A percentile compares a stretch with the other conserved stretches of the same genome.
These are phyloP conservation scores for Halictus rubicundus DNA, from an alignment of 1,140 invertebrate species.

Conservation along the genomic window DNA sequence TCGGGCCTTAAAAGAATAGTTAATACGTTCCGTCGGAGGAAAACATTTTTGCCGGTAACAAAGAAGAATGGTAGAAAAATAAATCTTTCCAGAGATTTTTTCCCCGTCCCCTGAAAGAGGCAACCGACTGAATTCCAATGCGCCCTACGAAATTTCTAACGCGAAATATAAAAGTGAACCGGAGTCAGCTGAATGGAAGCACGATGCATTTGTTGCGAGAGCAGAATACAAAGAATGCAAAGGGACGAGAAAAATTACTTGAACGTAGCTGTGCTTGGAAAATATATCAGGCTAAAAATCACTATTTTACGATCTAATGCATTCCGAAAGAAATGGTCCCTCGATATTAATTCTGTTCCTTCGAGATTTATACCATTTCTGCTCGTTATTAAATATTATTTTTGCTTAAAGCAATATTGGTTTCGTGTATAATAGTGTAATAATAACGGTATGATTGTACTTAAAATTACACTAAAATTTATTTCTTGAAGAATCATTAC, in stretches of 20 bases:
- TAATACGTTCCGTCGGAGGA: not conserved
- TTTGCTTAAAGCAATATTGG: too few species aligned
- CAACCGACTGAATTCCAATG: constrained; percentile 7
- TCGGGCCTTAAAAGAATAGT: constrained; percentile 6
- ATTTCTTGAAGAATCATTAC: too few species aligned
- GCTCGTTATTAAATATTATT: too few species aligned
- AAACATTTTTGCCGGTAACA: not conserved
- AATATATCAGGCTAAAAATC: not conserved
- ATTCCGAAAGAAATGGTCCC: not conserved
- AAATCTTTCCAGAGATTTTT: constrained; percentile 17
- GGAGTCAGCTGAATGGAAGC: not conserved
- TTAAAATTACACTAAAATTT: too few species aligned
- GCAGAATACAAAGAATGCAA: not conserved
- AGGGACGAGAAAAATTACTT: not conserved
- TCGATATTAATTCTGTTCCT: too few species aligned
- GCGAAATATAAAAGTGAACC: not conserved
- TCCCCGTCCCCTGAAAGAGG: not conserved
- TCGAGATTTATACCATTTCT: too few species aligned
- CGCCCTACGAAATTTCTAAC: not conserved
- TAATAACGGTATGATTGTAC: too few species aligned
- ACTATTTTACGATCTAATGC: not conserved
- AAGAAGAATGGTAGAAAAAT: not conserved
- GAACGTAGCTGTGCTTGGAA: not conserved
- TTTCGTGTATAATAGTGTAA: too few species aligned
- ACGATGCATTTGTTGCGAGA: not conserved